A percentile compares a stretch with the other conserved stretches of the same genome.
Evolutionary conservation across 2,797 vertebrate genomes (phyloP).

Genomic region (Aphelocoma californica): DNA sequence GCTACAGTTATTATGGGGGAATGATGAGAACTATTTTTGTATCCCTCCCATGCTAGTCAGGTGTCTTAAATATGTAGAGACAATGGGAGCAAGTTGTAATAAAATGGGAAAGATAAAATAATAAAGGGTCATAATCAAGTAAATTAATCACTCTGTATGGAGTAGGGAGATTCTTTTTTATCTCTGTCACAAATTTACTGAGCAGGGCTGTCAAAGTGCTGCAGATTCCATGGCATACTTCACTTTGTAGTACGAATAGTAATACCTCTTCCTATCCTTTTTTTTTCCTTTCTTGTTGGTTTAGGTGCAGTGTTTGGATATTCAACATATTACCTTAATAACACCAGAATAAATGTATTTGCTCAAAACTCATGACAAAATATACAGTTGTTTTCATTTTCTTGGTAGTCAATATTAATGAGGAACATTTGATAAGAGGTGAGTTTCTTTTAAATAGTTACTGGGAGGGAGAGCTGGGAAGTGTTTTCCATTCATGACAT

Average conservation of each 20-base stretch:
- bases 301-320: background rate
- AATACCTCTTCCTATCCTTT: background rate
- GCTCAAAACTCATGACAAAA: background rate
- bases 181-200: background rate
- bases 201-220: background rate
- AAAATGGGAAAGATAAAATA: background rate
- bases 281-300: background rate
- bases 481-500: background rate
- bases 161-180: background rate
- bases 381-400: background rate
- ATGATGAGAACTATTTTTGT: background rate
- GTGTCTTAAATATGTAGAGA: background rate
- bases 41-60: background rate
- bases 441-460: background rate
- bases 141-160: background rate
- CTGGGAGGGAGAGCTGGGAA: background rate
- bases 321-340: background rate
- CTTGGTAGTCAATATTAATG: background rate
- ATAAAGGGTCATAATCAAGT: background rate
- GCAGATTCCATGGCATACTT: background rate
- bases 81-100: background rate
- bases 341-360: background rate
- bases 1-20: background rate
- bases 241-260: background rate
- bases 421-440: background rate